Conservation (phyloP, 2,888 invertebrate genomes). For the Xestia rhomboidea region DNA sequence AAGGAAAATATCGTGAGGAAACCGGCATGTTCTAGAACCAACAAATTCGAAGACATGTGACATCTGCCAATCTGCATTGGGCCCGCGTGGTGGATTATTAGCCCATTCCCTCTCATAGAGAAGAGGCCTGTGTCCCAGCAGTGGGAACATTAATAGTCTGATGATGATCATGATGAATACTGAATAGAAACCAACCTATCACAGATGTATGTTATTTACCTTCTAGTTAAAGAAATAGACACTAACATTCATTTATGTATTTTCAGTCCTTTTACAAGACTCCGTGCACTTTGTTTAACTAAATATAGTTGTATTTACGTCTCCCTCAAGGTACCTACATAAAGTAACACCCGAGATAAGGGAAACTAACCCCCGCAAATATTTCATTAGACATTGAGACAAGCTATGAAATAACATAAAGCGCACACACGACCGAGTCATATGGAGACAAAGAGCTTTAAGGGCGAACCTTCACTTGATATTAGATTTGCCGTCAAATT, state of each 20-base stretch:
- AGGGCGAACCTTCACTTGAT: slow-evolving; percentile 72
- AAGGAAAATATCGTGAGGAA: no score
- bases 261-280: neutral
- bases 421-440: slow-evolving; percentile 62
- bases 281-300: slow-evolving; percentile 31
- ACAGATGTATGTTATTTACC: neutral
- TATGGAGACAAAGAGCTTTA: slow-evolving; percentile 74
- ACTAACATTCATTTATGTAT: neutral
- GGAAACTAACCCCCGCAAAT: slow-evolving; percentile 67
- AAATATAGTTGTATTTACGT: slow-evolving; percentile 42
- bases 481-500: slow-evolving; percentile 80
- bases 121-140: no score
- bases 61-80: no score
- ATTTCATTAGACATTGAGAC: slow-evolving; percentile 72
- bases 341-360: slow-evolving; percentile 62
- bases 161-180: no score
- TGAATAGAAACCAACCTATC: neutral
- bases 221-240: neutral
- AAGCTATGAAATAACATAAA: slow-evolving; percentile 68
- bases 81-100: no score
- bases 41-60: no score
- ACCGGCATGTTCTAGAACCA: no score
- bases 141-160: no score
- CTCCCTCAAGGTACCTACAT: slow-evolving; percentile 47
- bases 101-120: no score